Conservation (phyloP, 2,113 vertebrate genomes). For the Carassius auratus region DNA sequence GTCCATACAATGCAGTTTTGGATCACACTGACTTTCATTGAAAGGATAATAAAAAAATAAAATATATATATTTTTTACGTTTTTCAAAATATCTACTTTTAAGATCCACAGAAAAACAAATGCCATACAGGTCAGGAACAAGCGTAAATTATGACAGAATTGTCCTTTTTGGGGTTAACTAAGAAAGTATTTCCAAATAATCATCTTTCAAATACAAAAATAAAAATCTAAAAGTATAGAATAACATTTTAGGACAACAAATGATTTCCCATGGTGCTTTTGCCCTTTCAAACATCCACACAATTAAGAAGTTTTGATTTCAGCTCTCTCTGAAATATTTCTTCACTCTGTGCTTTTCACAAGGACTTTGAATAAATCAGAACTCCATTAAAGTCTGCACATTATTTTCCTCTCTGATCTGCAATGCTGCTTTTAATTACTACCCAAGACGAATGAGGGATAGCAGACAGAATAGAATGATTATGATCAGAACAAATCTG, state of each 20-base stretch:
- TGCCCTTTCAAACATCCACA: constrained; percentile 1
- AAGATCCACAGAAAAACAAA: too few relatives aligned
- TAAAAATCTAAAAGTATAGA: background rate
- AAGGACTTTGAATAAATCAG: background rate
- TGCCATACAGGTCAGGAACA: too few relatives aligned
- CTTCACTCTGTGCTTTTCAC: background rate
- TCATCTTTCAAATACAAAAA: background rate
- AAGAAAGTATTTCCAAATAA: background rate
- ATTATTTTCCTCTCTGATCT: constrained; percentile 19
- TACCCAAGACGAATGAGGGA: constrained; percentile 6
- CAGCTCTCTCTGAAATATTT: background rate
- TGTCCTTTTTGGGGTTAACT: too few relatives aligned
- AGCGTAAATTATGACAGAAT: too few relatives aligned
- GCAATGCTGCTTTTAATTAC: constrained; percentile 21
- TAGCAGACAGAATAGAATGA: constrained; percentile 1
- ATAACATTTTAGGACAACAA: background rate
- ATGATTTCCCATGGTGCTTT: background rate
- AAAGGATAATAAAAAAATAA: too few relatives aligned
- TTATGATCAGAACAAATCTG: constrained; percentile 20
- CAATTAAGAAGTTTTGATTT: background rate
- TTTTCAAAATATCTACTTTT: too few relatives aligned
- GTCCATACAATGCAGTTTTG: background rate
- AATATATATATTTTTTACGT: too few relatives aligned
- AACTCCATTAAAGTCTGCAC: constrained; percentile 30
- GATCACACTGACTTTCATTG: background rate